Base-by-base conservation (phyloP, 2,113 vertebrate species). In the Paradoxurus hermaphroditus region DNA sequence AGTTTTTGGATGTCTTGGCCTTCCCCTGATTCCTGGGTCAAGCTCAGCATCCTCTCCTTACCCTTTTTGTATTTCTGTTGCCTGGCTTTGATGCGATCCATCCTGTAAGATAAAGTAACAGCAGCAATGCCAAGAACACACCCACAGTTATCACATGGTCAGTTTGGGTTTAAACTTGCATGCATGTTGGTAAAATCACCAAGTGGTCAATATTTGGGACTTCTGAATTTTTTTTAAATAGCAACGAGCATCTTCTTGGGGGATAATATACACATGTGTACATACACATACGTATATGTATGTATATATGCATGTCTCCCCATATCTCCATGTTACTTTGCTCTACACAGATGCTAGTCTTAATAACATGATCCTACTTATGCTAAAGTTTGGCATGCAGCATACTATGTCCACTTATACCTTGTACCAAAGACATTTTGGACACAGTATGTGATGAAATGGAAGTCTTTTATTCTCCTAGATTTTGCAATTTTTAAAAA, bases 31-130 rank as follows among this genome's bases (percentile, higher is more conserved):
- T 99, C 99, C 98, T 99, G 99, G 53, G 98, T 98, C 98, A 99
- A 97, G 98, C 99, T 99, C 88, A 99, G 98, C 99, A 99, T 99
- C 98, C 99, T 99, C 98, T 99, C 99, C 99, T 99, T 99, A 96
- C 99, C 99, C 98, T 99, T 99, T 99, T 99, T 99, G 98, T 99
- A 99, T 98, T 99, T 99, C 98, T 99, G 99, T 98, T 99, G 99
- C 84, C 99, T 99, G 97, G 99, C 99, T 98, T 99, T 99, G 99
- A 99, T 99, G 97, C 99, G 99, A 96, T 99, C 99, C 99, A 99
- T 99, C 99, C 99, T 99, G 77, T 27, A 97, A 98, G 98, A 96
- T 14, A 75, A 95, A 96, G 96, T 1, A 94, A 53, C 44, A 21
- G 53, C 44, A 63, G 62, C 39, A 49, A 85, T 16, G 36, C 53